phyloP scores from a whole-genome alignment of 2,113 vertebrate species.

The Tachuris rubrigastra region DNA sequence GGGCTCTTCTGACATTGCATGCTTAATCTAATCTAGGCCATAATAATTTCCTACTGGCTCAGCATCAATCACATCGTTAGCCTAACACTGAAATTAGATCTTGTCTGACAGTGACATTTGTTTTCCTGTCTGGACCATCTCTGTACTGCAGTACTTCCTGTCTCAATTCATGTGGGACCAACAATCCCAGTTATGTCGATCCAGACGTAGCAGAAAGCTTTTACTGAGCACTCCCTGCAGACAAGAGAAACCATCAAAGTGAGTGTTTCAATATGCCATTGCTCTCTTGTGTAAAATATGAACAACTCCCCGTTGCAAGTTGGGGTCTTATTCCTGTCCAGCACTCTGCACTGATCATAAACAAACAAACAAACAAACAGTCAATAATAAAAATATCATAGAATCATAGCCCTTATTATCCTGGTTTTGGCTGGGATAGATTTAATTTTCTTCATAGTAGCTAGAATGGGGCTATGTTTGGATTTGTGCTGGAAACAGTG shows the following conservation, averaged over 20 bases:
- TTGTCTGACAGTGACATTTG: not conserved
- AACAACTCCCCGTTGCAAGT: not conserved
- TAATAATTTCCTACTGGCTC: slow-evolving; percentile 25
- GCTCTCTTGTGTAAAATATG: slow-evolving; percentile 58
- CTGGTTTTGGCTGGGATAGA: not conserved
- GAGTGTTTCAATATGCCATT: slow-evolving; percentile 49
- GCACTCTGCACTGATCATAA: not conserved
- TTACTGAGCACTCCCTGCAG: slow-evolving; percentile 44
- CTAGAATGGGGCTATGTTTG: not conserved
- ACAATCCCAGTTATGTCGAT: slow-evolving; percentile 17
- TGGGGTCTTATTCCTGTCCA: slow-evolving; percentile 13
- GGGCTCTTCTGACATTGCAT: not conserved
- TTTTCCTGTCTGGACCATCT: not conserved
- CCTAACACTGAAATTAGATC: slow-evolving; percentile 32
- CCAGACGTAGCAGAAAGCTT: slow-evolving; percentile 35
- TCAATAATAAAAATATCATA: not conserved
- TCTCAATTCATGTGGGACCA: not conserved
- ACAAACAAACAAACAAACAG: not conserved
- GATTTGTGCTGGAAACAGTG: not conserved
- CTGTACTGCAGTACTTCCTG: not conserved
- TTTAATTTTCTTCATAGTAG: not conserved
- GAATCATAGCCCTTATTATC: not conserved
- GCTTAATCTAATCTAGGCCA: not conserved
- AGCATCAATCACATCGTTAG: not conserved
- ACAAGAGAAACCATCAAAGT: slow-evolving; percentile 36